Evolutionary conservation across 1,140 invertebrate species (phyloP), one percentile per base, ranked within the genome.

Genomic region (Elysia chlorotica): DNA sequence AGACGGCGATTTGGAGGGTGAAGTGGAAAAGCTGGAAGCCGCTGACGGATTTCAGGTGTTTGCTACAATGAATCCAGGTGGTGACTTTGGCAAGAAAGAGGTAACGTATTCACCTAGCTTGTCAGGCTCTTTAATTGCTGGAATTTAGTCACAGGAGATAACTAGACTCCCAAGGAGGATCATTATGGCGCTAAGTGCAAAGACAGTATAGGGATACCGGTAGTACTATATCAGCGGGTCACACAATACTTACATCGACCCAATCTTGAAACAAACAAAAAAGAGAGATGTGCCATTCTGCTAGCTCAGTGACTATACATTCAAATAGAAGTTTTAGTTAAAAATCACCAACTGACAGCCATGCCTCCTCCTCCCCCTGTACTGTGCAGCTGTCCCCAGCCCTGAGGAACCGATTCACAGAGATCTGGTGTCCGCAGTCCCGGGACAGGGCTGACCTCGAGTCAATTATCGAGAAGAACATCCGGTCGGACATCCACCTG

Each of bases 21-120:
- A 73, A 23, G 76, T 80, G 23, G 83, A 86, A 67, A 71, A 76
- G 62, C 79, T 89, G 37, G 83, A 89, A 65, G 97, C 98, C 0
- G 81, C 92, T 74, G 80, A 91, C 19, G 90, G 91, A 17, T 99
- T 99, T 85, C 91, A 95, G 75, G 95, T 99, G 80, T 91, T 99
- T 69, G 96, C 96, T 6, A 99, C 98, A 0, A 99, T 99, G 98
- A 99, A 99, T 90, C 98, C 98, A 28, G 97, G 97, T 23, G 98
- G 98, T 14, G 98, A 99, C 90, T 99, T 95, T 88, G 98, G 98
- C 0, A 99, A 99, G 85, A 99, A 99, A 88, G 98, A 99, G 87
- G 91, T 91, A 79, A 76, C 66, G 41, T n/a, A n/a, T n/a, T n/a
- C n/a, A n/a, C n/a, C n/a, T n/a, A n/a, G n/a, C n/a, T n/a, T n/a